Base-by-base conservation (phyloP, 1,140 invertebrate species). In the Cydia pomonella region DNA sequence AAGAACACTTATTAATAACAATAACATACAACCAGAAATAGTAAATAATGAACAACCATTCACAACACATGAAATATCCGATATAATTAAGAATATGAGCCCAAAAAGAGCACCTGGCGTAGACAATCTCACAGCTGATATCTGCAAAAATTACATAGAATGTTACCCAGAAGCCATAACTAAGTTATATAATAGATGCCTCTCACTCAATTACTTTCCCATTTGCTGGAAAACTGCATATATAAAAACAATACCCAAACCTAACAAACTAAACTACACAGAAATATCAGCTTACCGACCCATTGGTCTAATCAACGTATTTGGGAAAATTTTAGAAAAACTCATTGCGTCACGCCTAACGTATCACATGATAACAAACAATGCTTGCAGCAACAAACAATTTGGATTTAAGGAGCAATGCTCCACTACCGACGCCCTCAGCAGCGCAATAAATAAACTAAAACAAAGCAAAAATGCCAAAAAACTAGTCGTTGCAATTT, bases 321-420 rank as follows among this genome's bases (percentile, higher is more conserved):
- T 84, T 18, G 79, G 83, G 0, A 84, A 84, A 27, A 13, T 77
- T 0, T 23, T 84, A 1, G 82, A 84, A 53, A 79, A 79, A 66
- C 63, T 84, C 0, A 73, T 79, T 1, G 74, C 63, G 0, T 77
- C 74, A 2, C 21, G 83, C 16, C 12, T 82, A 0, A 73, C 59
- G 2, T 75, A 78, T 44, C 21, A 53, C 3, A 21, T 47, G 0
- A 4, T 59, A 18, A 64, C 0, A 0, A 75, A 38, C 3, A 64
- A 27, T 5, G 16, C 18, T n/a, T 9, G 12, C 12, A 83, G 73
- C 13, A 6, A 7, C 0, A 69, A 27, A 33, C 82, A 84, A 23
- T 84, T 75, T 23, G 79, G 82, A 10, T 84, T 84, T n/a, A 76
- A 62, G 10, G 73, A 75, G 10, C 77, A 82, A 63, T 76, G 25